phyloP scores from a whole-genome alignment of 2,888 invertebrate genomes.

The Lasioglossum zephyrum region DNA sequence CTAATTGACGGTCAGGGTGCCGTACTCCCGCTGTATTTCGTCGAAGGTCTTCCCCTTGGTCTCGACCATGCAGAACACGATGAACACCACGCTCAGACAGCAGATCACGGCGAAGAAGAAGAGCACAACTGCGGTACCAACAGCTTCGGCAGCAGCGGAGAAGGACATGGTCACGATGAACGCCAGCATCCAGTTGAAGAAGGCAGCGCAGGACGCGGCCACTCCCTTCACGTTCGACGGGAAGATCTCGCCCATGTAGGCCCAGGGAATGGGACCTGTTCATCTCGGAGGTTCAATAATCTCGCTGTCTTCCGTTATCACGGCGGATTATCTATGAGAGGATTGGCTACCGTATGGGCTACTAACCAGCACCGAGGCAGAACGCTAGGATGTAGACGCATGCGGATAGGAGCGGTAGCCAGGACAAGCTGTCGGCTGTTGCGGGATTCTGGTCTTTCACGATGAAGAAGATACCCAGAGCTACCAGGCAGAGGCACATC shows the following conservation, averaged over 20 bases:
- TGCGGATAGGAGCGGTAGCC: conserved; percentile 83
- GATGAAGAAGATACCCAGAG: conserved; percentile 89
- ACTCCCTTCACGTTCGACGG: conserved; percentile 83
- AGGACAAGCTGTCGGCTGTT: conserved; percentile 73
- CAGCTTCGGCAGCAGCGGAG: conserved; percentile 79
- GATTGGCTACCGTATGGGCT: neutral
- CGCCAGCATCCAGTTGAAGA: conserved; percentile 84
- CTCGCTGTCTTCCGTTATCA: neutral
- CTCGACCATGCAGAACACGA: conserved; percentile 86
- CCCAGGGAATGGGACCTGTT: conserved; percentile 85
- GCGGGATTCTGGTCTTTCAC: conserved; percentile 70
- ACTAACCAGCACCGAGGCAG: conserved; percentile 82
- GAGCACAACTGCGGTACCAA: conserved; percentile 84
- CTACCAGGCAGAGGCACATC: conserved; percentile 89
- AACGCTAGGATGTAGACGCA: conserved; percentile 84
- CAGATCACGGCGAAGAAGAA: conserved; percentile 85
- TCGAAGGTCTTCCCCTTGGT: conserved; percentile 84
- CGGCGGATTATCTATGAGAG: neutral
- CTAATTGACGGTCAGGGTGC: conserved; percentile 16
- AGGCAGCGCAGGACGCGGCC: conserved; percentile 81
- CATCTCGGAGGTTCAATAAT: neutral
- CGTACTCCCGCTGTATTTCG: conserved; percentile 81
- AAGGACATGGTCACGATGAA: conserved; percentile 84
- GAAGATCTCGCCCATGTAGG: conserved; percentile 85
- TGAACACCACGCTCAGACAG: conserved; percentile 84